Percentiles rank a stretch among this genome's conserved stretches.
phyloP scores from a whole-genome alignment of 1,140 invertebrate species.

The Branchinecta lindahli region DNA sequence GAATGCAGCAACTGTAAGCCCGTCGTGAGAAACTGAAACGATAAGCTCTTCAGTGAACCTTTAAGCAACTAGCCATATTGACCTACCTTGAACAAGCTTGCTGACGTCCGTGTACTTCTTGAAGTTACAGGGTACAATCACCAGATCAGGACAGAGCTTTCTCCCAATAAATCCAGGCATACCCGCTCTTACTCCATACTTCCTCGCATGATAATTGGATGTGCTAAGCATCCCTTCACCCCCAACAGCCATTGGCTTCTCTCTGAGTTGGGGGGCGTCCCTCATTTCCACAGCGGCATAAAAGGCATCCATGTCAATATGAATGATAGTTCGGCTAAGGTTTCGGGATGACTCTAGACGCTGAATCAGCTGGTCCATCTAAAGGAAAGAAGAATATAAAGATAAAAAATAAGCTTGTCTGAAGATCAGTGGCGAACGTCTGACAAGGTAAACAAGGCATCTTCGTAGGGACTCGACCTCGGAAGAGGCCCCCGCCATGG shows the following conservation, averaged over 20 bases:
- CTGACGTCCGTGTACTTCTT: constrained; percentile 41
- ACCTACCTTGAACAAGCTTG: constrained; percentile 28
- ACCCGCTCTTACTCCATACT: constrained; percentile 46
- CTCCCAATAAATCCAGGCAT: constrained; percentile 56
- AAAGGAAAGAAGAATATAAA: constrained; percentile 17
- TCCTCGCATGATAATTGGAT: constrained; percentile 46
- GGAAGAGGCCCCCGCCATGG: neutral
- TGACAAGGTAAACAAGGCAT: neutral
- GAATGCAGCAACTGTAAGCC: no score
- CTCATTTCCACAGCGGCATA: constrained; percentile 50
- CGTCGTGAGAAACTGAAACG: no score
- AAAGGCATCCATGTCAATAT: constrained; percentile 52
- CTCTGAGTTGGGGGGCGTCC: constrained; percentile 39
- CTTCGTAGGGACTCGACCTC: neutral
- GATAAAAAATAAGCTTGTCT: constrained; percentile 9
- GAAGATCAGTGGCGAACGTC: no score
- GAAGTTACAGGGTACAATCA: constrained; percentile 41
- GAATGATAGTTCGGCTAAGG: constrained; percentile 39
- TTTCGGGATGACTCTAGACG: constrained; percentile 32
- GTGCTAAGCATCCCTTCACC: constrained; percentile 44
- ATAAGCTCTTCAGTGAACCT: no score
- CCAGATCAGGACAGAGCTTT: constrained; percentile 45
- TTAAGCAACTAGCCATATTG: no score
- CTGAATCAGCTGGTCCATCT: constrained; percentile 33
- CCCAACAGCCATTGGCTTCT: constrained; percentile 50